A percentile compares a stretch with the other conserved stretches of the same genome.
Conservation (phyloP, 2,888 invertebrate species). For the Acrocyrtus sp. region DNA sequence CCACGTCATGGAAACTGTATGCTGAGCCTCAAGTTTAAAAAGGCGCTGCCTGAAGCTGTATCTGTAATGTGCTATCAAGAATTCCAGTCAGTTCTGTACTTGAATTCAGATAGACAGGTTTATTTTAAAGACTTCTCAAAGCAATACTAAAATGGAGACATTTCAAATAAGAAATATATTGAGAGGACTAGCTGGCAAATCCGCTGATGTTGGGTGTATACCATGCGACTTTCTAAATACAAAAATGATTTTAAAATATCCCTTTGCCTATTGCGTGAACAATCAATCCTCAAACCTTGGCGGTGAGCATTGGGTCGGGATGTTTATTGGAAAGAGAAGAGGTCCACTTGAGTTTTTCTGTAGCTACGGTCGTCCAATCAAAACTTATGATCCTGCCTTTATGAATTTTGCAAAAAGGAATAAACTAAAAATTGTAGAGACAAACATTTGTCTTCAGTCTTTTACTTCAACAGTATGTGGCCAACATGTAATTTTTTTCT, state of each 20-base stretch:
- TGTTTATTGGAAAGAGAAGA: neutral
- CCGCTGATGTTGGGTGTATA: constrained; percentile 1
- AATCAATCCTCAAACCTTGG: neutral
- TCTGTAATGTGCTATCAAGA: constrained; percentile 43
- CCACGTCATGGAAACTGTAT: constrained; percentile 21
- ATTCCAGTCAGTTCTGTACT: constrained; percentile 34
- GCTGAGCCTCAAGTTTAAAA: constrained; percentile 38
- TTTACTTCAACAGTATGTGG: constrained; percentile 28
- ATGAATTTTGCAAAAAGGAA: constrained; percentile 18
- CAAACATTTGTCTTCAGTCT: constrained; percentile 7
- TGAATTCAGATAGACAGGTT: constrained; percentile 41
- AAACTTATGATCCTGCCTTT: constrained; percentile 27
- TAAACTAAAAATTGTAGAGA: constrained; percentile 7
- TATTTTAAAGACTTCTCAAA: constrained; percentile 39
- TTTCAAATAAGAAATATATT: constrained; percentile 2
- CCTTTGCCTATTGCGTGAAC: constrained; percentile 32
- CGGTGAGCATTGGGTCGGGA: constrained; percentile 38
- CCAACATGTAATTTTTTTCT: constrained; percentile 29
- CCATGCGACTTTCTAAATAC: constrained; percentile 25
- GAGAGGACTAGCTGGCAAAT: neutral
- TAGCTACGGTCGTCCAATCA: constrained; percentile 27
- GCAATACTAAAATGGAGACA: constrained; percentile 29
- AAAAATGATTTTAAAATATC: constrained; percentile 8
- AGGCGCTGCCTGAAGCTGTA: constrained; percentile 14
- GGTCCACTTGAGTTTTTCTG: constrained; percentile 22